These are phyloP conservation scores for Meda fulgida DNA, from an alignment of 2,797 vertebrate genomes.

Conservation along the genomic window DNA sequence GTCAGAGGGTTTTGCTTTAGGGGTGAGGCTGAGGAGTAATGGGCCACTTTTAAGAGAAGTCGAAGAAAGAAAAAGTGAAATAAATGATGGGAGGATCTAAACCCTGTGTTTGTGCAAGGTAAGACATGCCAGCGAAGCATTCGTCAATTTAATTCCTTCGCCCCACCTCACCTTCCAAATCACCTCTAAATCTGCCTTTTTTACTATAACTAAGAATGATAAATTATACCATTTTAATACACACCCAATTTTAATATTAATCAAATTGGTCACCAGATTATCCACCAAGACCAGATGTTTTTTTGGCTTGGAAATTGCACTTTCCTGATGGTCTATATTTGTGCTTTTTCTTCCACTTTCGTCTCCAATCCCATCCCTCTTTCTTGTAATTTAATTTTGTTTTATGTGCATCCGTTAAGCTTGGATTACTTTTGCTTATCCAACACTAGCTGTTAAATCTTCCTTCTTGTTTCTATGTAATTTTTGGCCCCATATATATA, in stretches of 20 bases:
- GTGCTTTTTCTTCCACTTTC: constrained; percentile 57
- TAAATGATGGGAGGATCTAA: constrained; percentile 69
- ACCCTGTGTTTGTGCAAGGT: constrained; percentile 67
- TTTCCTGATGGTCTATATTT: constrained; percentile 73
- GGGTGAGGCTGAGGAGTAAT: constrained; percentile 45
- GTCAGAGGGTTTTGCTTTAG: constrained; percentile 34
- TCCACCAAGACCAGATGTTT: constrained; percentile 73
- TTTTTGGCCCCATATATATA: constrained; percentile 48
- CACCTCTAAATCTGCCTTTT: constrained; percentile 69
- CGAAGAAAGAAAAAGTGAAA: constrained; percentile 50
- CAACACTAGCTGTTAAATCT: constrained; percentile 62
- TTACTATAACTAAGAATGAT: constrained; percentile 55
- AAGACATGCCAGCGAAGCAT: constrained; percentile 69
- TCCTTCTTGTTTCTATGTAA: constrained; percentile 42
- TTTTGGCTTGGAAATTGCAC: constrained; percentile 67
- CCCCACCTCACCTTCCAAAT: constrained; percentile 57
- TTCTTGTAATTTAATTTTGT: constrained; percentile 72
- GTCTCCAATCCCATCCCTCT: constrained; percentile 22
- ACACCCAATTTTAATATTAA: constrained; percentile 71
- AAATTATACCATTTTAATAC: constrained; percentile 63
- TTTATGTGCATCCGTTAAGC: constrained; percentile 68
- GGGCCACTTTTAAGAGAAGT: constrained; percentile 35
- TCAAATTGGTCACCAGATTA: constrained; percentile 76
- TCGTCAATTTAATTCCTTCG: constrained; percentile 77
- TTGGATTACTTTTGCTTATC: constrained; percentile 73